Conservation (phyloP, 2,113 vertebrate species). For the Anguilla japonica region DNA sequence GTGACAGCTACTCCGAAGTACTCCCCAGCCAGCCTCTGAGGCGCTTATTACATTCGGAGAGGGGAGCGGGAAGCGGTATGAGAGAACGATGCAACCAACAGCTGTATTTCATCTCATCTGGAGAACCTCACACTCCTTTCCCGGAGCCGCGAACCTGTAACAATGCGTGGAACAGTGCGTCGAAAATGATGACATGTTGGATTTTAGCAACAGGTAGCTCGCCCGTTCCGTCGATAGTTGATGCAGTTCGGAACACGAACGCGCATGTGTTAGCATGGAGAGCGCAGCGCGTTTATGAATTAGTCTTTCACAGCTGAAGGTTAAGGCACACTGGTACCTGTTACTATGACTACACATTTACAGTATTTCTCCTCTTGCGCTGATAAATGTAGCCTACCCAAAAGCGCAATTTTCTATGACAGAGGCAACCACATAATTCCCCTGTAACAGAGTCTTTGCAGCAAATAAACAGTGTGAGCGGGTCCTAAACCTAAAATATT, state of each 20-base stretch:
- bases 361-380: constrained; percentile 27
- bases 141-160: constrained; percentile 36
- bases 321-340: constrained; percentile 59
- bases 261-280: background rate
- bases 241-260: background rate
- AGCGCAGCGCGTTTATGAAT: constrained; percentile 19
- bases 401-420: background rate
- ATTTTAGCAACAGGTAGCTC: constrained; percentile 1
- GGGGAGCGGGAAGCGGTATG: background rate
- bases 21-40: constrained; percentile 29
- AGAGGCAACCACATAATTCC: constrained; percentile 21
- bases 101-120: constrained; percentile 62
- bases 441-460: background rate
- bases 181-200: constrained; percentile 26
- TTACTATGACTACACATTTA: constrained; percentile 70
- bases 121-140: constrained; percentile 18
- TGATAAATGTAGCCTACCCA: constrained; percentile 5
- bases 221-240: background rate
- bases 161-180: constrained; percentile 27
- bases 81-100: constrained; percentile 21
- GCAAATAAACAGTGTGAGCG: background rate
- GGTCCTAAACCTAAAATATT: background rate
- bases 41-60: constrained; percentile 10
- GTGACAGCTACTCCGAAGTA: constrained; percentile 33
- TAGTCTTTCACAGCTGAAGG: constrained; percentile 26